Evolutionary conservation across 1,140 invertebrate species (phyloP).

Genomic region (Plectus sambesii): DNA sequence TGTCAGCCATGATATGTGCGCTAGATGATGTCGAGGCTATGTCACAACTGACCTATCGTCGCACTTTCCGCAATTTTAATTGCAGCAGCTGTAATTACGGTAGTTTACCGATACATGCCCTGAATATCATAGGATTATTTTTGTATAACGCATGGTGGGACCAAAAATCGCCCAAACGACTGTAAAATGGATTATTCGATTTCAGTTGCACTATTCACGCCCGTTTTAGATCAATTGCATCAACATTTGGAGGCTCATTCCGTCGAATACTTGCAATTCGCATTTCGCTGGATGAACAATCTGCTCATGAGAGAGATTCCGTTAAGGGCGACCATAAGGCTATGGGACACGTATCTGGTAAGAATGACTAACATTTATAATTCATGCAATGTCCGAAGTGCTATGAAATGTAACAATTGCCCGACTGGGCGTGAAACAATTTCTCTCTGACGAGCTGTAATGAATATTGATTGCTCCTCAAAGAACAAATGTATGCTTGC

Average conservation of each 20-base stretch:
- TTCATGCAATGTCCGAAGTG: slow-evolving; percentile 12
- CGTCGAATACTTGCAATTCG: slow-evolving; percentile 97
- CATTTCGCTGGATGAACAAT: slow-evolving; percentile 99
- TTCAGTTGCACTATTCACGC: slow-evolving; percentile 28
- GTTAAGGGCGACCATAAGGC: slow-evolving; percentile 83
- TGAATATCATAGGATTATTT: too few relatives aligned
- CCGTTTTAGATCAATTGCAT: slow-evolving; percentile 63
- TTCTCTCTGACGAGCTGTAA: neutral
- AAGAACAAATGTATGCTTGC: slow-evolving; percentile 18
- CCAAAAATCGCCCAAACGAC: too few relatives aligned
- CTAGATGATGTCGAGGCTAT: too few relatives aligned
- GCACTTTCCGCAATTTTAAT: slow-evolving; percentile 13
- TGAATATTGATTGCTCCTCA: neutral
- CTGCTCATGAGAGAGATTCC: slow-evolving; percentile 91
- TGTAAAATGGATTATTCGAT: slow-evolving; percentile 16
- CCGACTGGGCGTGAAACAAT: too few relatives aligned
- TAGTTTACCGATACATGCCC: too few relatives aligned
- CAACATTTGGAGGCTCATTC: slow-evolving; percentile 79
- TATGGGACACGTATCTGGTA: slow-evolving; percentile 98
- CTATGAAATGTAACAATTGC: too few relatives aligned
- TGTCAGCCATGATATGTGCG: too few relatives aligned
- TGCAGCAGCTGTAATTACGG: too few relatives aligned
- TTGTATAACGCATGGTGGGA: too few relatives aligned
- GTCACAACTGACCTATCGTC: too few relatives aligned
- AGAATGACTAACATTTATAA: too few relatives aligned